Evolutionary conservation across 2,797 vertebrate genomes (phyloP).

Genomic region (Coilia nasus): DNA sequence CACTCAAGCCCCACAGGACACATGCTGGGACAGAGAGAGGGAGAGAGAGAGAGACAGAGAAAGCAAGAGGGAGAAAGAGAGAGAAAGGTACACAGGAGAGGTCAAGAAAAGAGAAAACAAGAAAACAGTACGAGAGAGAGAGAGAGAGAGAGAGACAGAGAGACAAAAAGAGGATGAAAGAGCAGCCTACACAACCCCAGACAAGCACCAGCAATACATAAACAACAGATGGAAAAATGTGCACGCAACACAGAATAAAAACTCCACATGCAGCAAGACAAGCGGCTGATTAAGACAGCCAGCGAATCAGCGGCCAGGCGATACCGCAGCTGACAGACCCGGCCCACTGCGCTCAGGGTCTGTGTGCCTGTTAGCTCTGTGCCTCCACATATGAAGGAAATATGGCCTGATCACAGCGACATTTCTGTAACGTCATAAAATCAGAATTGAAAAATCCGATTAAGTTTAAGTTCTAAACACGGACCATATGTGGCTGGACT

Average conservation of each 20-base stretch:
- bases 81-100: not conserved
- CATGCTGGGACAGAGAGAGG: conserved; percentile 3
- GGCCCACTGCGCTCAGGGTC: not conserved
- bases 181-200: not conserved
- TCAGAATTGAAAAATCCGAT: conserved; percentile 18
- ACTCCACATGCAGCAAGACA: not conserved
- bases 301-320: not conserved
- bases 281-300: not conserved
- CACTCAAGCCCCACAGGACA: conserved; percentile 37
- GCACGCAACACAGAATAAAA: too few species aligned
- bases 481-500: not conserved
- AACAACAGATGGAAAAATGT: not conserved
- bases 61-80: not conserved
- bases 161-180: not conserved
- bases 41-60: conserved; percentile 10
- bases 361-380: not conserved
- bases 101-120: not conserved
- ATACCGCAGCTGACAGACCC: not conserved
- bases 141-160: not conserved
- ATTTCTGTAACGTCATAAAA: not conserved
- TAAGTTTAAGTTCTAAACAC: not conserved
- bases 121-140: not conserved
- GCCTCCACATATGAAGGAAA: not conserved
- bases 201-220: not conserved
- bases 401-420: not conserved